Base-by-base conservation (phyloP, 2,888 invertebrate species). In the Spodoptera exigua region DNA sequence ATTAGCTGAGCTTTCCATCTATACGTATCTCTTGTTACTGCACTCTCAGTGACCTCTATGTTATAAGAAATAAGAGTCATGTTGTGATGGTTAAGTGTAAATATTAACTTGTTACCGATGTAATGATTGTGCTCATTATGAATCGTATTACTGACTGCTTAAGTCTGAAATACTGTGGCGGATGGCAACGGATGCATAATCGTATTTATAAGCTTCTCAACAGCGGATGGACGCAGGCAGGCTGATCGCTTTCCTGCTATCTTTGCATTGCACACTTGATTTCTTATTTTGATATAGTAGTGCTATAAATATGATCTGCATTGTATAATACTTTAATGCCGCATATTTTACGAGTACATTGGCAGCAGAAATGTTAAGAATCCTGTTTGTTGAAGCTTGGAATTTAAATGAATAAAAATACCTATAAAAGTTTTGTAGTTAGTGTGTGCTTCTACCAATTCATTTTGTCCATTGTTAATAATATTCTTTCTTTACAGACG, bases 191-290 rank as follows among this genome's bases (percentile, higher is more conserved):
- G 76, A 76, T 68, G 56, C 59, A 53, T 55, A 62, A 51, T 68
- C 68, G 72, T 71, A 60, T 27, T 27, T 27, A 27, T 75, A 76
- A 72, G 73, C 67, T 74, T 58, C 62, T 76, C 61, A 73, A 66
- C 55, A 70, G 75, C 89, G 90, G 87, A 90, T 89, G 87, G 76
- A 60, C 61, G 76, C 71, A 70, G 76, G 77, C 80, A 77, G 79
- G 68, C 79, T 73, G 77, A 81, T 84, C 82, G 85, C 83, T 88
- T 89, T 89, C 89, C 89, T 88, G 86, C 76, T 69, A 79, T 79
- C 79, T 79, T 78, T 57, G 67, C 72, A 70, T 70, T 80, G 82
- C 82, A 83, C 81, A 84, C 74, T 78, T 72, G 62, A 71, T 74
- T 70, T 53, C 47, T 48, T 61, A 65, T 60, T 70, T 48, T 54